Evolutionary conservation across 2,888 invertebrate species (phyloP), one percentile per base, ranked within the genome.

Genomic region (Apodemia hepburni): DNA sequence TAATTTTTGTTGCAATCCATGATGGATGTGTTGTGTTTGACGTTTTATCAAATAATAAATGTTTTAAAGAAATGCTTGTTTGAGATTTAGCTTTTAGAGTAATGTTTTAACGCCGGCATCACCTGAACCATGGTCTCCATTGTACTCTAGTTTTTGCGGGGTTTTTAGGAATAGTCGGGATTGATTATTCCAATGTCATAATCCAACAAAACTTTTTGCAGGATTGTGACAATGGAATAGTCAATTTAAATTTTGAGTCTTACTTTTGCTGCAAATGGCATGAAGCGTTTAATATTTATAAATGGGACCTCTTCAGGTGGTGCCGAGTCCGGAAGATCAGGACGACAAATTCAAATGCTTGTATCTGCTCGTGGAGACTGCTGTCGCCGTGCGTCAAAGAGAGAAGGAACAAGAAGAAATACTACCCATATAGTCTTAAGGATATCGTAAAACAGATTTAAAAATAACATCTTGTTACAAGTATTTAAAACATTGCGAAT

Each of bases 21-120:
- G 65, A 61, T 63, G 65, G 64, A 66, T 62, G 59, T 69, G 63
- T 74, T 71, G 69, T 67, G 70, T 70, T 71, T 68, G 65, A 69
- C 74, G 69, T 77, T 77, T 70, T 77, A 75, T 57, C 70, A 69
- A 49, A 62, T 47, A 82, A 85, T 81, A 82, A 85, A 84, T 71
- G 65, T 70, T 76, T 77, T 65, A 68, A 69, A 71, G 71, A 65
- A 67, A 33, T 66, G 6, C 72, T 71, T 67, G 63, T 65, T 66
- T 71, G 61, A 54, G 35, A 64, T 66, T 73, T 70, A 62, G 75
- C n/a, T 38, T 18, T 47, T 27, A 33, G 29, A 61, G 11, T 49
- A 72, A 73, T 79, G 82, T 84, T 85, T 87, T 87, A 85, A 87
- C 80, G 77, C 86, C 87, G 86, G 87, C 86, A 83, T 84, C 87